Base-by-base conservation (phyloP, 2,113 vertebrate species). In the Psettodes erumei region DNA sequence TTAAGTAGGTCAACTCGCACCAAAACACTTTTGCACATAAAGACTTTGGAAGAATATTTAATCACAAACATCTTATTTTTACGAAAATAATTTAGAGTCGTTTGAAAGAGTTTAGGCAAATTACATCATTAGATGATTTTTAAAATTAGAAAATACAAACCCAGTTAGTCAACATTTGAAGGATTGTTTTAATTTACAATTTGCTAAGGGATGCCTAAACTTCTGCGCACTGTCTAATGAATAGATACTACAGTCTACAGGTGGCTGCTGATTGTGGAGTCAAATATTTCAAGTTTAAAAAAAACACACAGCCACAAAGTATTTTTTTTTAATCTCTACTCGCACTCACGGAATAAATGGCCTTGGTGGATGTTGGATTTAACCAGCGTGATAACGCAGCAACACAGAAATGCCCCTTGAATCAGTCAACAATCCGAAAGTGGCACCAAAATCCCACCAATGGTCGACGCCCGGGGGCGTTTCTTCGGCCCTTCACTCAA, bases 401-500 rank as follows among this genome's bases (percentile, higher is more conserved):
- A 85, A 86, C 50, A 11, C 72, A 40, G 40, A 84, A 53, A 61
- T 37, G n/a, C 51, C 40, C 77, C 61, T 77, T 81, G 43, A 86
- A 91, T 75, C 70, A 65, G 81, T 86, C 83, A 91, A 84, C 51
- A 77, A 58, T 66, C 63, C 30, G 30, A 32, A 71, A 70, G 45
- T 25, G 21, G 13, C 61, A 76, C 48, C 48, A 21, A 21, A 47
- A 67, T 66, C 40, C 59, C 70, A 83, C 90, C 90, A 93, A 93
- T 91, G 58, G 77, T 27, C 62, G 59, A 8, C 11, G 16, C 8
- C 68, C 23, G 69, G 77, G 77, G 89, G 91, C 87, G 86, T 86
- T 82, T 64, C 86, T 79, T 48, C 53, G 37, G 61, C 32, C 63
- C 78, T 8, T 56, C 64, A 75, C 35, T 82, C 66, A n/a, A 53